phyloP scores from a whole-genome alignment of 2,888 invertebrate genomes.

The Dasysyrphus albostriatus region DNA sequence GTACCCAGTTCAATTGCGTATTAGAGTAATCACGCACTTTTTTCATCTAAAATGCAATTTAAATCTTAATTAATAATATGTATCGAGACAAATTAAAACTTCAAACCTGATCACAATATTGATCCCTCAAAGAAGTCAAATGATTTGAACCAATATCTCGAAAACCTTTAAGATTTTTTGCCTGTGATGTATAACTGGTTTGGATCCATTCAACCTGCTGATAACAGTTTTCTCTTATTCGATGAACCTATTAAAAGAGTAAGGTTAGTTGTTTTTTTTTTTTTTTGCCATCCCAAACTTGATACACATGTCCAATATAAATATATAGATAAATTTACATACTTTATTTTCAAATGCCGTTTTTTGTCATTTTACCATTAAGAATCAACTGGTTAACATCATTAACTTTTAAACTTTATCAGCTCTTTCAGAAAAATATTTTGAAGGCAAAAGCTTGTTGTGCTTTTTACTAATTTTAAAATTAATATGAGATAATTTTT shows the following conservation, averaged over 20 bases:
- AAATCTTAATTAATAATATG: not conserved
- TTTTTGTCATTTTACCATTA: too few relatives aligned
- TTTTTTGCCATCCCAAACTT: not conserved
- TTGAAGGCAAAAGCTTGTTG: too few relatives aligned
- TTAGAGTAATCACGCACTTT: conserved; percentile 96
- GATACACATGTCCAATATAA: not conserved
- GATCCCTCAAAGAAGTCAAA: conserved; percentile 93
- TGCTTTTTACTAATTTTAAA: too few relatives aligned
- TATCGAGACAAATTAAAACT: not conserved
- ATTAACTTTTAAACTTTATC: too few relatives aligned
- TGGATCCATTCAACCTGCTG: conserved; percentile 98
- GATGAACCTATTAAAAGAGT: conserved; percentile 87
- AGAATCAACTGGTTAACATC: too few relatives aligned
- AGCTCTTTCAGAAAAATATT: too few relatives aligned
- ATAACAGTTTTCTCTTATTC: conserved; percentile 96
- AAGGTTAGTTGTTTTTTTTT: not conserved
- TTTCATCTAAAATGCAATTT: conserved; percentile 88
- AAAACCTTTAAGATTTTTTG: conserved; percentile 93
- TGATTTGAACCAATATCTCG: conserved; percentile 96
- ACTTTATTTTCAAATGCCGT: too few relatives aligned
- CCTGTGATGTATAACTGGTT: conserved; percentile 94
- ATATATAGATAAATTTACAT: too few relatives aligned
- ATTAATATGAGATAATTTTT: too few relatives aligned
- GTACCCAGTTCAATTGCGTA: conserved; percentile 95
- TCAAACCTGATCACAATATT: conserved; percentile 95